Conservation (phyloP, 1,140 invertebrate genomes). For the Zaprionus vittiger region DNA sequence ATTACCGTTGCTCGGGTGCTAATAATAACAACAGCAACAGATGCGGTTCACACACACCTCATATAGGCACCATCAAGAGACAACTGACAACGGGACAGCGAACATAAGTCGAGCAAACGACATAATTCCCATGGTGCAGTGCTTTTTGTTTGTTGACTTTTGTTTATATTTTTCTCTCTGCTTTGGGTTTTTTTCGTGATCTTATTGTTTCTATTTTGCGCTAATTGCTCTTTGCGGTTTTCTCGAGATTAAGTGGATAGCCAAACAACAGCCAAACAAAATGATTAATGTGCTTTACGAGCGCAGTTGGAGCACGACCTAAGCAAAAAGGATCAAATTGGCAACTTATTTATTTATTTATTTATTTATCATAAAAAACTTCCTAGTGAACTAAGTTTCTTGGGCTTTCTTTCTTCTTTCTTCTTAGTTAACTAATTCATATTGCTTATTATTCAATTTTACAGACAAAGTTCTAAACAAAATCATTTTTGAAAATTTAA, state of each 20-base stretch:
- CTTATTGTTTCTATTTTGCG: conserved; percentile 71
- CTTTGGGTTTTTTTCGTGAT: conserved; percentile 53
- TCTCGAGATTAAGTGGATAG: conserved; percentile 38
- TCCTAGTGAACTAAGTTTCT: neutral
- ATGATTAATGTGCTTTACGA: conserved; percentile 63
- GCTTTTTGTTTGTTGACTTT: conserved; percentile 40
- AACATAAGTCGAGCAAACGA: conserved; percentile 62
- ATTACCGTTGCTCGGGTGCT: conserved; percentile 30
- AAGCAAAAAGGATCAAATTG: conserved; percentile 2
- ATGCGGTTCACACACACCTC: conserved; percentile 39
- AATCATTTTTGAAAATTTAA: too few species aligned
- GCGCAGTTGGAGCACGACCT: conserved; percentile 34
- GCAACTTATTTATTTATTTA: too few species aligned
- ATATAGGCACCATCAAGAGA: conserved; percentile 21
- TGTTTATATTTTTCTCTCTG: conserved; percentile 29
- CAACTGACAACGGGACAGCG: conserved; percentile 22
- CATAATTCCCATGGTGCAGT: conserved; percentile 66
- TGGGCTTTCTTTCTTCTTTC: neutral
- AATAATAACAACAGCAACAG: conserved; percentile 36
- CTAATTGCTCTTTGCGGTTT: conserved; percentile 59
- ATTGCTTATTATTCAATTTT: neutral
- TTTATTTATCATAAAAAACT: neutral
- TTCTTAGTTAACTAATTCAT: neutral
- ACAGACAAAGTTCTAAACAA: neutral
- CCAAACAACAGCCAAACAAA: conserved; percentile 39